Evolutionary conservation across 2,797 vertebrate genomes (phyloP).

Genomic region (Platalea minor): DNA sequence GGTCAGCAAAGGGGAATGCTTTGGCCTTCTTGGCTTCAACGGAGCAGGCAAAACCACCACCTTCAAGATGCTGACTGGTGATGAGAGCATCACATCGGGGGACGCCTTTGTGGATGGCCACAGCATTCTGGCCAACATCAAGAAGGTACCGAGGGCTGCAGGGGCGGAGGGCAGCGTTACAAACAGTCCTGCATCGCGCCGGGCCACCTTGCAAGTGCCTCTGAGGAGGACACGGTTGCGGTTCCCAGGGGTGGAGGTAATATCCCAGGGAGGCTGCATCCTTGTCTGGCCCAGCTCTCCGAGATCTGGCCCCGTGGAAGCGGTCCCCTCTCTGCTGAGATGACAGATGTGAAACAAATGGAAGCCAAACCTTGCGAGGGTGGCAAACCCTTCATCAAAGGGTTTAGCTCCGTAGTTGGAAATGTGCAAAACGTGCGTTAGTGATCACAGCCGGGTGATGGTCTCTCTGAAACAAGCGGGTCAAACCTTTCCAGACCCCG

Average conservation of each 20-base stretch:
- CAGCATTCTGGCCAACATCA: conserved; percentile 89
- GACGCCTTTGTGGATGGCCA: conserved; percentile 94
- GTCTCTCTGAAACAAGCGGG: background rate
- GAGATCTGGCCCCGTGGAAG: background rate
- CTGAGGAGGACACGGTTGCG: background rate
- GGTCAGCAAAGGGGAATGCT: conserved; percentile 93
- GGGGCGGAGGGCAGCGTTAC: fast-evolving
- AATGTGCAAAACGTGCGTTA: background rate
- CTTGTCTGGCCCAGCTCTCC: background rate
- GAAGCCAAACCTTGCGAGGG: background rate
- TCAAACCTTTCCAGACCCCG: background rate
- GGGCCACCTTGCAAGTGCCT: background rate
- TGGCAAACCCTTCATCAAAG: background rate
- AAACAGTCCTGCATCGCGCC: background rate
- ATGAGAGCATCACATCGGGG: conserved; percentile 88
- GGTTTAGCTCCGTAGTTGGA: background rate
- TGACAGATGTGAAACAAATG: background rate
- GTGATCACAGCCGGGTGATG: background rate
- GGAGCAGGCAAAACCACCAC: conserved; percentile 97
- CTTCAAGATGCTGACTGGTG: conserved; percentile 98
- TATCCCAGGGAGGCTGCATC: fast-evolving
- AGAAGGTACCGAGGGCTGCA: conserved; percentile 81
- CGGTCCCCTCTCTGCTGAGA: background rate
- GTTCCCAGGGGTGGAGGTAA: background rate
- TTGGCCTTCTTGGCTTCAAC: conserved; percentile 95